Percentiles rank a stretch among this genome's conserved stretches.
Evolutionary conservation across 2,888 invertebrate species (phyloP).

Genomic region (Aspidiotus rigidus): DNA sequence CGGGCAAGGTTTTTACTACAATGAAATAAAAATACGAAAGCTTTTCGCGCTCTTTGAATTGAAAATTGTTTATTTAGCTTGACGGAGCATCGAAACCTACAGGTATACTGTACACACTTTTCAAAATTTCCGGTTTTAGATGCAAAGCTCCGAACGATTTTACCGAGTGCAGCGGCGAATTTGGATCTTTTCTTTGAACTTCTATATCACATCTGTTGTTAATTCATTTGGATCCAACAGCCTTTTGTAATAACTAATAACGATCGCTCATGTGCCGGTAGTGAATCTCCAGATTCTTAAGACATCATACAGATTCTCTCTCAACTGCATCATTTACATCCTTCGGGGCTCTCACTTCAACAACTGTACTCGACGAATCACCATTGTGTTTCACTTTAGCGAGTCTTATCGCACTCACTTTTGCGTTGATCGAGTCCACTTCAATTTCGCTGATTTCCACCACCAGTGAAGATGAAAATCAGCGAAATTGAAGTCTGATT

Average conservation of each 20-base stretch:
- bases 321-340: neutral
- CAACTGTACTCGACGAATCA: neutral
- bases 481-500: no score
- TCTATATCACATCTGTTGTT: constrained; percentile 80
- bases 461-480: no score
- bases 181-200: constrained; percentile 82
- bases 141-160: constrained; percentile 80
- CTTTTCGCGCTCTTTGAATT: no score
- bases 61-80: no score
- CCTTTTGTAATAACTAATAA: constrained; percentile 75
- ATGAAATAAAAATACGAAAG: no score
- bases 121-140: no score
- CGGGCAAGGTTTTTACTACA: no score
- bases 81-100: no score
- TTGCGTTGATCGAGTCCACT: neutral
- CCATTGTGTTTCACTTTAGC: constrained; percentile 16
- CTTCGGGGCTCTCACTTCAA: neutral
- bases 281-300: constrained; percentile 44
- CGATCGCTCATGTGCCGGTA: constrained; percentile 70
- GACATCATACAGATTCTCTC: neutral
- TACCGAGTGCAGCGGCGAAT: constrained; percentile 87
- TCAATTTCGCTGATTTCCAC: no score
- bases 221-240: constrained; percentile 79
- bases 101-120: no score
- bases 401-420: constrained; percentile 18